Percentiles rank a stretch among this genome's conserved stretches.
Evolutionary conservation across 2,888 invertebrate genomes (phyloP).

Genomic region (Cephus runcator): DNA sequence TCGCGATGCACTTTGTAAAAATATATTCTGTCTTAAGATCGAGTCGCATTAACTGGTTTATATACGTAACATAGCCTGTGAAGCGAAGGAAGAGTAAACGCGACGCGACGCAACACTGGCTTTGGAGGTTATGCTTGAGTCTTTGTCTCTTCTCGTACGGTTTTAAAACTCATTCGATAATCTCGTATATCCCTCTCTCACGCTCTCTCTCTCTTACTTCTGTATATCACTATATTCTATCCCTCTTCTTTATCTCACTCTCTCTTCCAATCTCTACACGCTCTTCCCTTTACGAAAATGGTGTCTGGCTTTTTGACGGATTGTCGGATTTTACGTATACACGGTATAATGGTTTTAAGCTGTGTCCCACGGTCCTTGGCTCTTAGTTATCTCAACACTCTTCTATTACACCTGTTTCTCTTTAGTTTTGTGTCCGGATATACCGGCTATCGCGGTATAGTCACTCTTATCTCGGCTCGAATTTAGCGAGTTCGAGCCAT

Average conservation of each 20-base stretch:
- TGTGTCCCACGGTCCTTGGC: not conserved
- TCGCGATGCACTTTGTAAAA: slow-evolving; percentile 1
- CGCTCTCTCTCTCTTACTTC: slow-evolving; percentile 6
- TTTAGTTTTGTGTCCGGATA: not conserved
- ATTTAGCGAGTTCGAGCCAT: slow-evolving; percentile 36
- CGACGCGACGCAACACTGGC: slow-evolving; percentile 22
- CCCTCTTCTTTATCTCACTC: slow-evolving; percentile 6
- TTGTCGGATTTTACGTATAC: slow-evolving; percentile 61
- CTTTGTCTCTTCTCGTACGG: slow-evolving; percentile 1
- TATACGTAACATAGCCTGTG: not conserved
- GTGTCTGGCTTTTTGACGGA: slow-evolving; percentile 49
- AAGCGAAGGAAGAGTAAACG: slow-evolving; percentile 1
- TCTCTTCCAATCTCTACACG: slow-evolving; percentile 16
- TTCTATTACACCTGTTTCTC: not conserved
- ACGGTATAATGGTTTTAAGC: slow-evolving; percentile 31
- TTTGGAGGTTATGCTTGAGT: slow-evolving; percentile 51
- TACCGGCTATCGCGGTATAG: not conserved
- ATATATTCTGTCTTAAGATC: not conserved
- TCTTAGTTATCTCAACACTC: not conserved
- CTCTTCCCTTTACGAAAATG: slow-evolving; percentile 31
- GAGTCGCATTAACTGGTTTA: not conserved
- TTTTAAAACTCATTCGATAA: slow-evolving; percentile 2
- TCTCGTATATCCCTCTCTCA: slow-evolving; percentile 6
- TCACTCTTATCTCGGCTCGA: not conserved
- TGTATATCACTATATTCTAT: slow-evolving; percentile 1